Conservation (phyloP, 1,140 invertebrate genomes). For the Orius laevigatus region DNA sequence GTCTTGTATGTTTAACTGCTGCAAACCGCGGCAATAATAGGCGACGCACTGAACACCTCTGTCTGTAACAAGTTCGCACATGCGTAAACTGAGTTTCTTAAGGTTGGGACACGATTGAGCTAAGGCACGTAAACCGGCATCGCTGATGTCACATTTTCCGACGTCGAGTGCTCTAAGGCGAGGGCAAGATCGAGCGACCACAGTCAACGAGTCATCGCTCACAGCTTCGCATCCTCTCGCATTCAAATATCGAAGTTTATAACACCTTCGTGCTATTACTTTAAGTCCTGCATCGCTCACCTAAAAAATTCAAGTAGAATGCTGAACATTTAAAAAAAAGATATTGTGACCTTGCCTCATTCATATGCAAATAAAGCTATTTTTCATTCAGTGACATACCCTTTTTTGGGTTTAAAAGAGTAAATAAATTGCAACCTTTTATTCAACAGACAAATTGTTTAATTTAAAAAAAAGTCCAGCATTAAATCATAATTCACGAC, state of each 20-base stretch:
- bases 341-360: slow-evolving; percentile 6
- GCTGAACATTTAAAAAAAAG: neutral
- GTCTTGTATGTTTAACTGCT: slow-evolving; percentile 83
- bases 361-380: neutral
- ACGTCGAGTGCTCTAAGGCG: slow-evolving; percentile 70
- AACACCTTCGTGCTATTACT: slow-evolving; percentile 74
- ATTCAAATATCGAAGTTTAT: slow-evolving; percentile 74
- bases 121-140: slow-evolving; percentile 64
- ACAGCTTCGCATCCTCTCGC: slow-evolving; percentile 80
- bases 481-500: too few species aligned
- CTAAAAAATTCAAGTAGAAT: neutral
- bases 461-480: slow-evolving; percentile 5
- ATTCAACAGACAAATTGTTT: neutral
- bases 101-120: slow-evolving; percentile 79
- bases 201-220: slow-evolving; percentile 72
- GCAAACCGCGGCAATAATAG: slow-evolving; percentile 69
- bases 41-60: slow-evolving; percentile 70
- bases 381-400: neutral
- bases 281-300: slow-evolving; percentile 64
- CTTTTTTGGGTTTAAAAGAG: neutral
- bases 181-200: slow-evolving; percentile 65
- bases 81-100: slow-evolving; percentile 73
- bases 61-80: slow-evolving; percentile 78
- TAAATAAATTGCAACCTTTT: neutral
- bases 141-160: slow-evolving; percentile 83